A percentile compares a stretch with the other conserved stretches of the same genome.
Conservation (phyloP, 2,113 vertebrate genomes). For the Oceanodroma tethys region DNA sequence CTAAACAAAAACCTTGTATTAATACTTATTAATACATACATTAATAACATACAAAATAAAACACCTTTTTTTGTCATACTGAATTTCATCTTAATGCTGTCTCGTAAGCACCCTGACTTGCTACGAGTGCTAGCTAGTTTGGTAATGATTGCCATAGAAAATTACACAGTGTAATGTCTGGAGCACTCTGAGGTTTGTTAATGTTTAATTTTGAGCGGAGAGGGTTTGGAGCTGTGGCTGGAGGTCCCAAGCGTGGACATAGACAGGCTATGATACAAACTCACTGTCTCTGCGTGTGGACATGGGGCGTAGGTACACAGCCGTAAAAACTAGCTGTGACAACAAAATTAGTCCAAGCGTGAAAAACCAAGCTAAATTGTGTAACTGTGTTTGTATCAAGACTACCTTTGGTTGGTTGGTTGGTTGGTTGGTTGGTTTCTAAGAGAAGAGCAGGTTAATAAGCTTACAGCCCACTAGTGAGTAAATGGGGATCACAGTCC, state of each 20-base stretch:
- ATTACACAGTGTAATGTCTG: not conserved
- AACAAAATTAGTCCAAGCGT: not conserved
- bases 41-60: too few relatives aligned
- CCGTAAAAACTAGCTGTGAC: not conserved
- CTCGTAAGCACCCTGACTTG: not conserved
- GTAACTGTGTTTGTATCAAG: not conserved
- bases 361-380: not conserved
- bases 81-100: not conserved
- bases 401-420: not conserved
- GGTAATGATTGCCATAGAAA: not conserved
- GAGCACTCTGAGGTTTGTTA: not conserved
- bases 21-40: not conserved
- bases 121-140: not conserved
- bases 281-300: not conserved
- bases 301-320: accelerated
- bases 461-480: not conserved
- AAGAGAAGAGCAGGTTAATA: not conserved
- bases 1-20: not conserved
- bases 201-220: not conserved
- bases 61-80: not conserved
- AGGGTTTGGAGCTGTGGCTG: not conserved
- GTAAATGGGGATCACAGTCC: not conserved
- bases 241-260: not conserved
- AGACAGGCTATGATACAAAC: not conserved
- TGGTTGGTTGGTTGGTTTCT: not conserved